Base-by-base conservation (phyloP, 2,888 invertebrate genomes). In the Diaperis boleti region DNA sequence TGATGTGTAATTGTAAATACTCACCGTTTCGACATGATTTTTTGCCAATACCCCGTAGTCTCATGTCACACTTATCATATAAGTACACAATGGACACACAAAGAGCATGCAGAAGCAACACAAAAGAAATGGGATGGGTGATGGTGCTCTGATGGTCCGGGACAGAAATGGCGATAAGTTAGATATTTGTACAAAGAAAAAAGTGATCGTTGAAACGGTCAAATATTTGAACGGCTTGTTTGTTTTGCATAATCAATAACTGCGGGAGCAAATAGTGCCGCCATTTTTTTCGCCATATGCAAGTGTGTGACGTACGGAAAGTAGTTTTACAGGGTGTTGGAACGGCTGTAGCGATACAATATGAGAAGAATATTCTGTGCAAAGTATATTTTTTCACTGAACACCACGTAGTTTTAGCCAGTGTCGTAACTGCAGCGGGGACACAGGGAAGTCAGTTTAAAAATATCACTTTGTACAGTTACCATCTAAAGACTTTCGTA, bases 41-140 rank as follows among this genome's bases (percentile, higher is more conserved):
- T 39, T n/a, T 69, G 76, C 79, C 78, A 79, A 79, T 79, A 79
- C 79, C 79, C 79, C 79, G 33, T 26, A 47, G 22, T 11, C 78
- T 66, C 74, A 76, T 77, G 77, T 77, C 76, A 70, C 68, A n/a
- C n/a, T n/a, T n/a, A n/a, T n/a, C n/a, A n/a, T 54, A 31, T n/a
- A 29, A 5, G 31, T 33, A 55, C 55, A 55, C 42, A 35, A 26
- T 49, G 41, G 41, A 55, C 55, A 54, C 39, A 49, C 18, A 47
- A 47, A 31, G n/a, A n/a, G 13, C 15, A 22, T 35, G 37, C 37
- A 33, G n/a, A 54, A 42, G 10, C 26, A 26, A 47, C 47, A 47
- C 41, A 18, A 18, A 44, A 15, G 5, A 17, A 10, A 11, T 20
- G 10, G 26, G 13, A 31, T 14, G 14, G 31, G 15, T 29, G 14